A percentile compares a stretch with the other conserved stretches of the same genome.
Evolutionary conservation across 2,113 vertebrate species (phyloP).

Genomic region (Trachemys scripta): DNA sequence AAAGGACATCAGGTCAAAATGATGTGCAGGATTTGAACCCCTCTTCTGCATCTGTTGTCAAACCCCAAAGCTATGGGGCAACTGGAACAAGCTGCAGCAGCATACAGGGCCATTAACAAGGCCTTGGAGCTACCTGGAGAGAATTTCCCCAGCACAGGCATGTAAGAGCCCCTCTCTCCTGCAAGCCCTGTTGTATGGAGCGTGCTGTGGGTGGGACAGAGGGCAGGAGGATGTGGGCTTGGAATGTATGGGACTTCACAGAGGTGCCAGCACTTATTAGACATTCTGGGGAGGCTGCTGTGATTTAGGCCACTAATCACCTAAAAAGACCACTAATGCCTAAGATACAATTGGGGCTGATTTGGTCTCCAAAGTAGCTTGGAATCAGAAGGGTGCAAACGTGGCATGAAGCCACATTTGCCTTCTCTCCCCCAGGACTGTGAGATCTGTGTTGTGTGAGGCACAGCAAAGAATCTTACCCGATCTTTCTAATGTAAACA

Average conservation of each 20-base stretch:
- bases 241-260: background rate
- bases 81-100: background rate
- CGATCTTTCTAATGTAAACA: background rate
- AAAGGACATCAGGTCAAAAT: background rate
- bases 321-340: background rate
- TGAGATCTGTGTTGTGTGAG: rapidly evolving
- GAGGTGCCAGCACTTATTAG: background rate
- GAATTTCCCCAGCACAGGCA: background rate
- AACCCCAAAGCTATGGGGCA: background rate
- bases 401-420: background rate
- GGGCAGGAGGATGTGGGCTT: background rate
- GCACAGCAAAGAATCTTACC: background rate
- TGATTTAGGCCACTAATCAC: too few species aligned
- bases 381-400: background rate
- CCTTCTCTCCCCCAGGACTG: background rate
- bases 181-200: background rate
- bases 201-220: background rate
- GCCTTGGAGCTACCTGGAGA: background rate
- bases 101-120: background rate
- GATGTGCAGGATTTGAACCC: background rate
- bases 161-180: background rate
- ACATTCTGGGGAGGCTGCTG: background rate
- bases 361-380: background rate
- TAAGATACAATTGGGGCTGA: background rate
- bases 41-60: background rate